Conservation (phyloP, 1,140 invertebrate species). For the Polyergus mexicanus region DNA sequence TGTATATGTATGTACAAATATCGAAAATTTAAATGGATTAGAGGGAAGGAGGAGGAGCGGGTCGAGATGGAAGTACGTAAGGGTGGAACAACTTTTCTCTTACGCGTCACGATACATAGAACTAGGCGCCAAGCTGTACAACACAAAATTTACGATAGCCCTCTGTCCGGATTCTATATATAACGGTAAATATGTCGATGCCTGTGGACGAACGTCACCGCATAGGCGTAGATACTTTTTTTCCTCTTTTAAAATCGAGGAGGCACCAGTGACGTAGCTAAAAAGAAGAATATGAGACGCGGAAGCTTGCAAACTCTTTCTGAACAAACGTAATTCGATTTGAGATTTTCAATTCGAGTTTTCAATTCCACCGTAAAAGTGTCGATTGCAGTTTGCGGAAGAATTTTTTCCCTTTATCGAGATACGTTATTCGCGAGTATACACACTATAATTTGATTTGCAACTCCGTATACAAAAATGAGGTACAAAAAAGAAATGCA, state of each 20-base stretch:
- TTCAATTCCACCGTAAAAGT: slow-evolving; percentile 20
- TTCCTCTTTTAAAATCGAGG: slow-evolving; percentile 31
- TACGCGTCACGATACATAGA: slow-evolving; percentile 70
- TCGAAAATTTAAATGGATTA: slow-evolving; percentile 65
- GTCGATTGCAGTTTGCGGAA: not conserved
- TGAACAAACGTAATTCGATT: slow-evolving; percentile 7
- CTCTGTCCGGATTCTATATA: slow-evolving; percentile 64
- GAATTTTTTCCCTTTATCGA: not conserved
- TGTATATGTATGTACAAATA: slow-evolving; percentile 76
- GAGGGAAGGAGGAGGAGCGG: not conserved
- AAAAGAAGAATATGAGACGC: slow-evolving; percentile 7
- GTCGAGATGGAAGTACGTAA: slow-evolving; percentile 9
- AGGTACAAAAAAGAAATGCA: slow-evolving; percentile 21
- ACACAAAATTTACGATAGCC: slow-evolving; percentile 73
- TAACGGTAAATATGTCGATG: slow-evolving; percentile 56
- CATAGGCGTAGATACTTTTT: slow-evolving; percentile 59
- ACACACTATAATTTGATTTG: not conserved
- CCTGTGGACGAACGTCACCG: slow-evolving; percentile 65
- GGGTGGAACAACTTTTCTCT: slow-evolving; percentile 54
- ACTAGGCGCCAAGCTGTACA: slow-evolving; percentile 79
- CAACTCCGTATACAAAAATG: slow-evolving; percentile 51
- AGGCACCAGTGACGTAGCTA: slow-evolving; percentile 59
- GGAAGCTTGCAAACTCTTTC: slow-evolving; percentile 59
- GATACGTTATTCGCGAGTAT: slow-evolving; percentile 24
- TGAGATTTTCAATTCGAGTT: not conserved